A percentile compares a stretch with the other conserved stretches of the same genome.
Conservation (phyloP, 2,888 invertebrate genomes). For the Caenorhabditis sinica region DNA sequence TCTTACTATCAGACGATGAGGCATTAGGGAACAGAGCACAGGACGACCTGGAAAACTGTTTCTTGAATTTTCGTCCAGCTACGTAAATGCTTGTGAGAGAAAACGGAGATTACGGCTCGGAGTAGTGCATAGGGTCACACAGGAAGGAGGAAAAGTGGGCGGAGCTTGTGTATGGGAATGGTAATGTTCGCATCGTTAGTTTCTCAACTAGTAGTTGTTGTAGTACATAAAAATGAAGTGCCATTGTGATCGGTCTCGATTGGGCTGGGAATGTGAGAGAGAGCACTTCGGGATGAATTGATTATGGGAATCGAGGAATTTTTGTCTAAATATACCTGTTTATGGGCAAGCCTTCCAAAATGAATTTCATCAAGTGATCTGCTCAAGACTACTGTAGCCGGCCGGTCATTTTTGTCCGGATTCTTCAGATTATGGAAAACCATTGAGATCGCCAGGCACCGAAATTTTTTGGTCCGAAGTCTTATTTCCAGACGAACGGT, state of each 20-base stretch:
- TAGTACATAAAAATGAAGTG: not conserved
- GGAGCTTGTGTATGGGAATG: not conserved
- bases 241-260: not conserved
- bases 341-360: too few species aligned
- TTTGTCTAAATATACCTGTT: too few species aligned
- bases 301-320: too few species aligned
- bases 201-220: not conserved
- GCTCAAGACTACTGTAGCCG: too few species aligned
- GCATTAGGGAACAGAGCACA: not conserved
- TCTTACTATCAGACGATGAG: slow-evolving; percentile 24
- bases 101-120: not conserved
- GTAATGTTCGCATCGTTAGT: not conserved
- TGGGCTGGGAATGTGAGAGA: not conserved
- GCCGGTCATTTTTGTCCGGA: too few species aligned
- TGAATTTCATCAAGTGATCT: too few species aligned
- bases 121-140: not conserved
- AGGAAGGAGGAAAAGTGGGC: not conserved
- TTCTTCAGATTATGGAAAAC: too few species aligned
- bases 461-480: too few species aligned
- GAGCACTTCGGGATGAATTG: too few species aligned
- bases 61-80: slow-evolving; percentile 18
- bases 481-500: too few species aligned
- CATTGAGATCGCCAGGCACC: too few species aligned
- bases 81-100: not conserved
- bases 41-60: slow-evolving; percentile 22